A percentile compares a stretch with the other conserved stretches of the same genome.
Conservation (phyloP, 2,888 invertebrate species). For the Caenorhabditis auriculariae region DNA sequence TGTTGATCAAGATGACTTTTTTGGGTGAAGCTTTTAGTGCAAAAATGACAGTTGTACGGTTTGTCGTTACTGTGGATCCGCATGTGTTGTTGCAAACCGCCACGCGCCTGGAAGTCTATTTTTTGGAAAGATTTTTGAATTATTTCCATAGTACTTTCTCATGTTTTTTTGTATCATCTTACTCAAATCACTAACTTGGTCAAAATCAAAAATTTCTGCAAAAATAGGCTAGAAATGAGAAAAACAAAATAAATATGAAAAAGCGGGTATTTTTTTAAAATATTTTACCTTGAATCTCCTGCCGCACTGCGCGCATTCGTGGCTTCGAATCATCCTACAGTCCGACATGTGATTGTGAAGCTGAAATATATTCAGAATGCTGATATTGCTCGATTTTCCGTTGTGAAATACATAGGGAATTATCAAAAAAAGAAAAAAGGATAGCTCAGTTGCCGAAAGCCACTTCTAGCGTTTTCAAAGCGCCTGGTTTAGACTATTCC, state of each 20-base stretch:
- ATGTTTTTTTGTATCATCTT: background rate
- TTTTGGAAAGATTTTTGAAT: background rate
- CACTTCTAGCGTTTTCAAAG: too few relatives aligned
- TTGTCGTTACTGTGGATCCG: constrained; percentile 59
- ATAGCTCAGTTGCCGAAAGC: too few relatives aligned
- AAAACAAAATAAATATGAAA: too few relatives aligned
- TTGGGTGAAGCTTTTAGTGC: constrained; percentile 60
- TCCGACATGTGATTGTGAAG: constrained; percentile 52
- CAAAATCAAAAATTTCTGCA: background rate
- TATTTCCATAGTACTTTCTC: background rate
- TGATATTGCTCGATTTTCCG: background rate
- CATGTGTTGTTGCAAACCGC: constrained; percentile 61
- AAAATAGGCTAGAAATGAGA: background rate
- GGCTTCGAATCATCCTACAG: constrained; percentile 48
- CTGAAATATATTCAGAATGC: constrained; percentile 37
- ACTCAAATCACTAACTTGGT: background rate
- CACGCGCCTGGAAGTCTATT: constrained; percentile 54
- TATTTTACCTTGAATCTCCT: constrained; percentile 52
- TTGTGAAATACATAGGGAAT: background rate
- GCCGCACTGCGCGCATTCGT: constrained; percentile 54
- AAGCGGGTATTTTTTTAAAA: too few relatives aligned
- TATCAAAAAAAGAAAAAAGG: too few relatives aligned
- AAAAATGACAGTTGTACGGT: constrained; percentile 54
- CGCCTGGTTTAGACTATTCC: too few relatives aligned
- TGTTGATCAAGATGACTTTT: constrained; percentile 63